These are phyloP conservation scores for Drosophila tsacasi DNA, from an alignment of 1,140 invertebrate genomes.

Conservation along the genomic window DNA sequence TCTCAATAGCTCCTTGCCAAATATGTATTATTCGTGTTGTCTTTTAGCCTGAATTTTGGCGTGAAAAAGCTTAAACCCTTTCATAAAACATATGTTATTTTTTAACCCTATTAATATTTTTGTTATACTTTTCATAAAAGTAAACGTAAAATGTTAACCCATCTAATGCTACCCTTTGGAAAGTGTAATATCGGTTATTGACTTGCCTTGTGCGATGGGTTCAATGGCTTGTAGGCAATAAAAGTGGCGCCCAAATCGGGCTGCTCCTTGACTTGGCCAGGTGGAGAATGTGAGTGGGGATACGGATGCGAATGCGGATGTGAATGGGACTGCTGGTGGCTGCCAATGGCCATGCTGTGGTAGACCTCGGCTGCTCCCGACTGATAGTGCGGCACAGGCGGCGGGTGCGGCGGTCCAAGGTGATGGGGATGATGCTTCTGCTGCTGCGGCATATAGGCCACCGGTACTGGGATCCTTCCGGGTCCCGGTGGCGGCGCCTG, in stretches of 20 bases:
- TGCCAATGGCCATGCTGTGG: constrained; percentile 58
- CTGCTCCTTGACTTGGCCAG: constrained; percentile 62
- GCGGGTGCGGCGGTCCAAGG: constrained; percentile 34
- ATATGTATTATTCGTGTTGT: too few relatives aligned
- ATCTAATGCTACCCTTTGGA: background rate
- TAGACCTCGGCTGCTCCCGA: constrained; percentile 70
- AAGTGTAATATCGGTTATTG: constrained; percentile 6
- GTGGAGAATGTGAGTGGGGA: constrained; percentile 32
- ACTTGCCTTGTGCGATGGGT: constrained; percentile 71
- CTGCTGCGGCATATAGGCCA: constrained; percentile 74
- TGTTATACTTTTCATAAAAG: background rate
- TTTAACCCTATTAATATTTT: too few relatives aligned
- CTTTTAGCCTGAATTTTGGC: too few relatives aligned
- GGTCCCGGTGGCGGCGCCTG: constrained; percentile 38
- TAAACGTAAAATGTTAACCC: background rate
- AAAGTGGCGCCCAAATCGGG: constrained; percentile 61
- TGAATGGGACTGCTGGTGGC: constrained; percentile 33
- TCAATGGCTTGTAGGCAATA: constrained; percentile 80
- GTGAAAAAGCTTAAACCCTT: too few relatives aligned
- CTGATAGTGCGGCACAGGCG: constrained; percentile 63
- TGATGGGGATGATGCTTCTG: constrained; percentile 36
- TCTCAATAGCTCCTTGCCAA: too few relatives aligned
- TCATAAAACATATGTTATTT: too few relatives aligned
- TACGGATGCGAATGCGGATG: constrained; percentile 25
- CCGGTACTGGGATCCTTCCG: constrained; percentile 68